Evolutionary conservation across 1,140 invertebrate species (phyloP).

Genomic region (Drosophila pruinosa): DNA sequence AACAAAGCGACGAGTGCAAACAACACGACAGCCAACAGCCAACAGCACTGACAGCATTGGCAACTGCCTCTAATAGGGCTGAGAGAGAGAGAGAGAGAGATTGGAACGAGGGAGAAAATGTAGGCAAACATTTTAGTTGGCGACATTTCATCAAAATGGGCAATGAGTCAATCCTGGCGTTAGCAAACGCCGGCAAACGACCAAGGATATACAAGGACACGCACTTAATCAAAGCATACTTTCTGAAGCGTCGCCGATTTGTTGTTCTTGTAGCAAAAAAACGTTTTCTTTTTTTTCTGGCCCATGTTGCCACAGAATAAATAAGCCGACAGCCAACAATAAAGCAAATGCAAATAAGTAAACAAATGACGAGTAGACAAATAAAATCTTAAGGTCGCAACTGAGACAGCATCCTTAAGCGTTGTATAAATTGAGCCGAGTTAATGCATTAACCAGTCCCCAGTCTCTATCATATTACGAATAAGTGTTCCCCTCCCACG

Average conservation of each 20-base stretch:
- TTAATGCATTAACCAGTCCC: conserved; percentile 25
- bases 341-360: conserved; percentile 54
- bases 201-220: conserved; percentile 16
- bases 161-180: conserved; percentile 65
- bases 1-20: conserved; percentile 66
- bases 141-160: conserved; percentile 74
- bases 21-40: conserved; percentile 39
- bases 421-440: background rate
- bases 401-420: conserved; percentile 3
- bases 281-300: background rate
- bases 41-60: background rate
- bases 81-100: background rate
- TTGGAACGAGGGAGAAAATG: background rate
- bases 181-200: conserved; percentile 3
- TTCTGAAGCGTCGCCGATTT: conserved; percentile 27
- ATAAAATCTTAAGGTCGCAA: conserved; percentile 36
- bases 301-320: conserved; percentile 43
- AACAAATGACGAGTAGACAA: conserved; percentile 46
- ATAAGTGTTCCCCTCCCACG: background rate
- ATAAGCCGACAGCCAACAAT: conserved; percentile 38
- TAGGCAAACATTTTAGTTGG: conserved; percentile 62
- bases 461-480: background rate
- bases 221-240: conserved; percentile 70
- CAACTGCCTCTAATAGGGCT: no score
- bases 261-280: conserved; percentile 14